phyloP scores from a whole-genome alignment of 2,797 vertebrate species.

The Rhabdomys pumilio region DNA sequence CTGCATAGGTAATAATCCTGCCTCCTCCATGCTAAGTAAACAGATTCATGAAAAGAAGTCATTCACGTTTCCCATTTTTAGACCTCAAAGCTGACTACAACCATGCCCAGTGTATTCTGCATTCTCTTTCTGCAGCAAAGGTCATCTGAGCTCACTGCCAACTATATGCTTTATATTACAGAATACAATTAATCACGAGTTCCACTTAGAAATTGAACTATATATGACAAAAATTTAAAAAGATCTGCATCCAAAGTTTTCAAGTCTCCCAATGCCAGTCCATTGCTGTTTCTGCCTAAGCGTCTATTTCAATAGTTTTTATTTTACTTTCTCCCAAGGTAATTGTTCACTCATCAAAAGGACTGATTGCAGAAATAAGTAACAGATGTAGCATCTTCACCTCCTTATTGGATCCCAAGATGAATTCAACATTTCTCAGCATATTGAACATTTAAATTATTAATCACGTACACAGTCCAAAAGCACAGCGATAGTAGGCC shows the following conservation, averaged over 20 bases:
- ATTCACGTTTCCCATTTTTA: background rate
- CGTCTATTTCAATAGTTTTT: conserved; percentile 47
- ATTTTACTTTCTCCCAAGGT: conserved; percentile 37
- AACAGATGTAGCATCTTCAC: conserved; percentile 60
- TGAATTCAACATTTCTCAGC: conserved; percentile 80
- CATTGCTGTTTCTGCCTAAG: background rate
- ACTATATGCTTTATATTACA: background rate
- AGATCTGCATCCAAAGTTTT: background rate
- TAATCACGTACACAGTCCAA: conserved; percentile 56
- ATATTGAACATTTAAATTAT: conserved; percentile 75
- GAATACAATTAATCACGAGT: conserved; percentile 1
- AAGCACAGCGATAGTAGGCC: conserved; percentile 71
- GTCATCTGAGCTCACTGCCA: background rate
- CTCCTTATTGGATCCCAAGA: conserved; percentile 75
- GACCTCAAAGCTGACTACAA: background rate
- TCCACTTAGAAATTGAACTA: conserved; percentile 30
- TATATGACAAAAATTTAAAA: background rate
- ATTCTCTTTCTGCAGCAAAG: background rate
- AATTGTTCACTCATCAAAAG: conserved; percentile 62
- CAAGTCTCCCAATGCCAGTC: background rate
- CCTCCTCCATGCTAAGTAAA: background rate
- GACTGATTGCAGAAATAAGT: conserved; percentile 72
- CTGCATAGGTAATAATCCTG: background rate
- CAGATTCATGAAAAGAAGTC: background rate
- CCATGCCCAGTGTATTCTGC: accelerated